Base-by-base conservation (phyloP, 2,888 invertebrate genomes). In the Rhagophthalmus giganteus region DNA sequence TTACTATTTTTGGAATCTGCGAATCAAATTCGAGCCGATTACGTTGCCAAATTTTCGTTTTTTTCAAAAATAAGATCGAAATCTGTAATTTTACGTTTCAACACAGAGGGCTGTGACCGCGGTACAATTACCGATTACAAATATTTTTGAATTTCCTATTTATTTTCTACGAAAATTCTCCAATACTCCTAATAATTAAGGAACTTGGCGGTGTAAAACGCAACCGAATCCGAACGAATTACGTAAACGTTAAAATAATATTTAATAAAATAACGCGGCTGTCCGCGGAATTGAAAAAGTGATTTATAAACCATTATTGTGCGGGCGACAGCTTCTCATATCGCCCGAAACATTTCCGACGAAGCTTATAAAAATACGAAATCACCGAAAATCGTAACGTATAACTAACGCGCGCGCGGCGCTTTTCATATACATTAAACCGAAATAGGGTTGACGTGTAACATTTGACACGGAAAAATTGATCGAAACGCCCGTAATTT, bases 231-330 rank as follows among this genome's bases (percentile, higher is more conserved):
- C 16, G 34, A 44, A 27, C 34, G 34, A 42, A 42, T 49, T 42
- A 41, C 33, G 35, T 42, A 49, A 49, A 49, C 41, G 49, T 41
- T 49, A 49, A 49, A 49, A 42, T 35, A 48, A 39, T 38, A 27
- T 41, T 37, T 42, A 49, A 42, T 42, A 37, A 37, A 44, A 44
- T 31, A n/a, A 32, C 35, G 35, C 42, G 39, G 39, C 42, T 31
- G 37, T 35, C 34, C 37, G 26, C 41, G 31, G 49, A 49, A 49
- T 49, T 42, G 49, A 32, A 49, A 49, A 42, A 49, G 49, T 40
- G 49, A 49, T 49, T 49, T 49, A 49, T 49, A 49, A 41, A 35
- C 49, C 49, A 42, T 49, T 49, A 49, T 49, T 49, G n/a, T n/a
- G 35, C 41, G 13, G 26, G 39, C 38, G 39, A 27, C 39, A 33